Base-by-base conservation (phyloP, 1,140 invertebrate species). In the Capitella teleta region DNA sequence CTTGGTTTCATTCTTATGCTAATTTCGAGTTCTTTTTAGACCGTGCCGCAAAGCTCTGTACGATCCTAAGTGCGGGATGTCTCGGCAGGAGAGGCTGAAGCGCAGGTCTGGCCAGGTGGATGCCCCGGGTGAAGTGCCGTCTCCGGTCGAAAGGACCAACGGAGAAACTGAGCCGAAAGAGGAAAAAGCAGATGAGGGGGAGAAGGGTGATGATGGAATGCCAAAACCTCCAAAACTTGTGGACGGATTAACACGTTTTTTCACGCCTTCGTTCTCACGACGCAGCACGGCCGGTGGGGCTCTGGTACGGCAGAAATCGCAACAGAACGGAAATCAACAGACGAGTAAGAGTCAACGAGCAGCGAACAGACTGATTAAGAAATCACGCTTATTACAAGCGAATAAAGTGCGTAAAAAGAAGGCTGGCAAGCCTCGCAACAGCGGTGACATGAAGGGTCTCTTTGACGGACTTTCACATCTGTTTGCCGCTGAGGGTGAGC, bases 381-480 rank as follows among this genome's bases (percentile, higher is more conserved):
- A 65, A 40, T 68, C 64, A 24, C 63, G 59, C 56, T 26, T 61
- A 19, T 49, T 66, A 30, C 62, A 68, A 47, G 67, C 60, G n/a
- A 60, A 60, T 44, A 44, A 26, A 16, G 23, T 21, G 21, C 21
- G 25, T 8, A 44, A 25, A 26, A 16, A 26, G 21, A 44, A 26
- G 5, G 3, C 23, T n/a, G 48, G 49, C 25, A 59, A 57, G 21
- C 59, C 63, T 25, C 61, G 77, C 55, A 78, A 79, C 23, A 73
- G 75, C 57, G 77, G 79, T 5, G 82, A 84, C 55, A 63, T 87
- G 10, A 82, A 82, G 46, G 81, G 84, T 19, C 70, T 90, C 1
- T 87, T 84, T 70, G 86, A 90, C 67, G 85, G 86, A 2, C 73
- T 90, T 6, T 87, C 85, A 51, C 85, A 88, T 65, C 80, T 87